Conservation (phyloP, 2,888 invertebrate genomes). For the Amorpha juglandis region DNA sequence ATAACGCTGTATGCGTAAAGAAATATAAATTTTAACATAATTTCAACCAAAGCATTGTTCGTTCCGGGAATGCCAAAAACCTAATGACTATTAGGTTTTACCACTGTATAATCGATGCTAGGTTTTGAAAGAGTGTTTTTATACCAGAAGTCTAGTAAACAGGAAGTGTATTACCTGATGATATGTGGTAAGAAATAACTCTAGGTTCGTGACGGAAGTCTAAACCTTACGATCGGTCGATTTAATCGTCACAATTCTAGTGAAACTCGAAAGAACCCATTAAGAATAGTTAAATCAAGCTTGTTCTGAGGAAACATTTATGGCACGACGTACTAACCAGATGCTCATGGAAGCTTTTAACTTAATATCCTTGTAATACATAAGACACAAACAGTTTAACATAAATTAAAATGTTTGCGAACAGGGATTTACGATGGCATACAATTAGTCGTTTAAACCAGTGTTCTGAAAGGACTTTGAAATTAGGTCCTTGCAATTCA, state of each 20-base stretch:
- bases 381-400: constrained; percentile 9
- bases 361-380: constrained; percentile 13
- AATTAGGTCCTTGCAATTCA: not conserved
- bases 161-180: too few species aligned
- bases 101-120: too few species aligned
- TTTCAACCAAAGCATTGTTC: not conserved
- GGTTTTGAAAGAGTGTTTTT: too few species aligned
- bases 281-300: not conserved
- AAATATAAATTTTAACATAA: not conserved
- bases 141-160: too few species aligned
- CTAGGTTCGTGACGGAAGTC: too few species aligned
- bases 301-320: constrained; percentile 2
- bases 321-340: constrained; percentile 1
- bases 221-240: not conserved
- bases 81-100: too few species aligned
- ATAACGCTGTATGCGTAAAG: not conserved
- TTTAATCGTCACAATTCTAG: not conserved
- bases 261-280: not conserved
- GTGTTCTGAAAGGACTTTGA: not conserved
- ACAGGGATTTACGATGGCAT: not conserved
- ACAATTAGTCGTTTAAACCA: not conserved
- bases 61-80: not conserved
- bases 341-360: constrained; percentile 10
- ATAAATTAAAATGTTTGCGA: not conserved
- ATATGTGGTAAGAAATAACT: too few species aligned